phyloP scores from a whole-genome alignment of 2,888 invertebrate genomes.

The Clepsis dumicolana region DNA sequence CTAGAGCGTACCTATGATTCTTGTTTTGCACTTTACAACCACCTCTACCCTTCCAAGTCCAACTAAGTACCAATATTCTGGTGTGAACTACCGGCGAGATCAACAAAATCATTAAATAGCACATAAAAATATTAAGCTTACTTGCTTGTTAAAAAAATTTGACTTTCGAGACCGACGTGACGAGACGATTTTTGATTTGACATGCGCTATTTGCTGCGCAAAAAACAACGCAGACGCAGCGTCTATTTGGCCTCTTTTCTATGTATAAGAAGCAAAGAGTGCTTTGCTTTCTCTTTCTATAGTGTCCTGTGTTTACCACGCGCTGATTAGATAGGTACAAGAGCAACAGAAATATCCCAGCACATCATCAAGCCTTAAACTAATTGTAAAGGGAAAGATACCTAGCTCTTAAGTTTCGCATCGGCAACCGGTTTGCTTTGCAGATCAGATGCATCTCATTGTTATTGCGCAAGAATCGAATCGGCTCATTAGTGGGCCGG shows the following conservation, averaged over 20 bases:
- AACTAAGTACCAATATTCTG: not conserved
- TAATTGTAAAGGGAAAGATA: not conserved
- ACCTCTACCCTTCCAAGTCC: not conserved
- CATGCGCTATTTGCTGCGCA: conserved; percentile 14
- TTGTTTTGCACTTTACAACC: not conserved
- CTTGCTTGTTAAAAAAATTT: not conserved
- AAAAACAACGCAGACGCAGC: conserved; percentile 1
- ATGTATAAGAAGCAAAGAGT: not conserved
- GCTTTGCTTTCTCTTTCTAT: not conserved
- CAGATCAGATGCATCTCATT: conserved; percentile 55
- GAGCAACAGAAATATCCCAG: no score
- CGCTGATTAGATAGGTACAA: no score
- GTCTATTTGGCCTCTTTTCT: conserved; percentile 6
- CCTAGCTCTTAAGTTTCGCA: not conserved
- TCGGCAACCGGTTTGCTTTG: conserved; percentile 45
- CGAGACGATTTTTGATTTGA: conserved; percentile 10
- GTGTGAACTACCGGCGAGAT: not conserved
- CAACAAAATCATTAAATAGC: not conserved
- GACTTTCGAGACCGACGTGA: conserved; percentile 8
- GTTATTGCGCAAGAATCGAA: conserved; percentile 68
- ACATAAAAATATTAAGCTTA: not conserved
- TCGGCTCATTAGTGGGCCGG: conserved; percentile 66
- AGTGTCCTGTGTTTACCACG: not conserved
- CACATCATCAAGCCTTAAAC: not conserved
- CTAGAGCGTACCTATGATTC: not conserved